Evolutionary conservation across 2,113 vertebrate genomes (phyloP).

Genomic region (Aldabrachelys gigantea): DNA sequence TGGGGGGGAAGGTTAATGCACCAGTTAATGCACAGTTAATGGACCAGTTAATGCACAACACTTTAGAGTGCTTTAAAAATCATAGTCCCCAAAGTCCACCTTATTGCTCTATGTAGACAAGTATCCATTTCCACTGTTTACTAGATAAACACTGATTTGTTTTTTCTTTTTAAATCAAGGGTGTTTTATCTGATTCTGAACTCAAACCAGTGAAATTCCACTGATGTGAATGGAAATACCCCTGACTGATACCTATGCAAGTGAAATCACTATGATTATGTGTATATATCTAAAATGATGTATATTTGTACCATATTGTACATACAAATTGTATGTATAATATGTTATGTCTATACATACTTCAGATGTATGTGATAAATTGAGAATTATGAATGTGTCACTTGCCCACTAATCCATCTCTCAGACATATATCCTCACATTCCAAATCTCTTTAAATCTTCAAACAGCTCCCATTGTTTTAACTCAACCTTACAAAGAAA

Average conservation of each 20-base stretch:
- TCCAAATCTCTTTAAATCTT: not conserved
- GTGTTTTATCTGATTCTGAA: not conserved
- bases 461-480: not conserved
- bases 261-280: not conserved
- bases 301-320: not conserved
- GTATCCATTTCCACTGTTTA: no score
- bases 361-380: not conserved
- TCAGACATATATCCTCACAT: not conserved
- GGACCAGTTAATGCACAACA: no score
- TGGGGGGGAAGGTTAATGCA: no score
- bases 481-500: not conserved
- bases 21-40: no score
- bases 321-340: not conserved
- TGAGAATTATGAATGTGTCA: not conserved
- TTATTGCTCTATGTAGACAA: no score
- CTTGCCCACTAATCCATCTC: not conserved
- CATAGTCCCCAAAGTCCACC: no score
- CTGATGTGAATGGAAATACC: not conserved
- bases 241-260: not conserved
- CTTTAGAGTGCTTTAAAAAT: no score
- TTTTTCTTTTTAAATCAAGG: no score
- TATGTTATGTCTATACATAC: not conserved
- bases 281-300: not conserved
- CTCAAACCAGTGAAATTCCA: not conserved
- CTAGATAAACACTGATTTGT: no score